phyloP scores from a whole-genome alignment of 2,888 invertebrate genomes.

The Yponomeuta plumbellus region DNA sequence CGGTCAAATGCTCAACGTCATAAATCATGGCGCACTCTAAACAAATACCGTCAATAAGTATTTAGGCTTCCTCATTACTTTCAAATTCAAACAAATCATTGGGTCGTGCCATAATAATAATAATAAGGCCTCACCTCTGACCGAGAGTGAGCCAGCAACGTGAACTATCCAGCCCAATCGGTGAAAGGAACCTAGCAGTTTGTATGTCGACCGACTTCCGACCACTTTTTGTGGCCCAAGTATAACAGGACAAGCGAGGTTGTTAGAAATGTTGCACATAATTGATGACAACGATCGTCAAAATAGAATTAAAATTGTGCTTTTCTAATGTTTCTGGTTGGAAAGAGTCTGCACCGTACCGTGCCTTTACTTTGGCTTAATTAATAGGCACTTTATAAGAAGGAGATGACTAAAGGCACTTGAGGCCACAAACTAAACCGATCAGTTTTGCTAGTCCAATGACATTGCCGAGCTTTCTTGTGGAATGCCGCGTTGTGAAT shows the following conservation, averaged over 20 bases:
- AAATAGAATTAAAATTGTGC: too few relatives aligned
- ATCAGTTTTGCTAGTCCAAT: too few relatives aligned
- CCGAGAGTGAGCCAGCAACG: constrained; percentile 48
- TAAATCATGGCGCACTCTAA: neutral
- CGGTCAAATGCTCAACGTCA: neutral
- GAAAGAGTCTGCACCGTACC: too few relatives aligned
- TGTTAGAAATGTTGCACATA: neutral
- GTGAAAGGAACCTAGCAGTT: constrained; percentile 47
- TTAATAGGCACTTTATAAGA: too few relatives aligned
- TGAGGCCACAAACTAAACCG: too few relatives aligned
- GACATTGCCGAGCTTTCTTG: too few relatives aligned
- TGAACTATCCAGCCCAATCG: constrained; percentile 49
- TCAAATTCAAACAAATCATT: constrained; percentile 19
- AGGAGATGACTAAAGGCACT: too few relatives aligned
- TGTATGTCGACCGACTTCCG: constrained; percentile 14
- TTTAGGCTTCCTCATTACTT: constrained; percentile 21
- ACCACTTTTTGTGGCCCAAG: constrained; percentile 9
- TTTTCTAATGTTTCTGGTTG: too few relatives aligned
- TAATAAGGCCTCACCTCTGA: constrained; percentile 45
- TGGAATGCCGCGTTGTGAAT: too few relatives aligned
- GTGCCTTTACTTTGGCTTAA: too few relatives aligned
- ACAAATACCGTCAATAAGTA: constrained; percentile 16
- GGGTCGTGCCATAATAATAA: constrained; percentile 24
- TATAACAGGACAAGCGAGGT: neutral
- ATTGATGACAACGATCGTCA: neutral